Evolutionary conservation across 2,797 vertebrate species (phyloP).

Genomic region (Carcharodon carcharias): DNA sequence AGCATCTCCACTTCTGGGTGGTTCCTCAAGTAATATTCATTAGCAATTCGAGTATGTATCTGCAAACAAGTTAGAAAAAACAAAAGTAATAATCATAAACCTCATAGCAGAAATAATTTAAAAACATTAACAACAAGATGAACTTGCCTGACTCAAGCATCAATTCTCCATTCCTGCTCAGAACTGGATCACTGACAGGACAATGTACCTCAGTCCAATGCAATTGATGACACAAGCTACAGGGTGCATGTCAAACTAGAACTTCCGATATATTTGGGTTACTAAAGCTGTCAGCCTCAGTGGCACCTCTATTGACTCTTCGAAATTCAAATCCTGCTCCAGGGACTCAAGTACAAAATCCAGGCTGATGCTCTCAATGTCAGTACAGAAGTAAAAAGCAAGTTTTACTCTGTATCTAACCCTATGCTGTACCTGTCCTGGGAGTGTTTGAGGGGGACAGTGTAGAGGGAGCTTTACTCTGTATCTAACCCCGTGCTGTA

Average conservation of each 20-base stretch:
- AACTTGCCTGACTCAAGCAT: background rate
- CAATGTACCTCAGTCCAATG: background rate
- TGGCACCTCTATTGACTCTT: background rate
- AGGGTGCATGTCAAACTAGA: background rate
- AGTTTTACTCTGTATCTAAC: background rate
- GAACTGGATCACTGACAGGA: background rate
- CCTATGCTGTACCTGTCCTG: too few species aligned
- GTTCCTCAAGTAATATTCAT: slow-evolving; percentile 51
- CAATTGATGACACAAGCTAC: background rate
- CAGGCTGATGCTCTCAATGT: background rate
- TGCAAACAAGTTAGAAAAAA: slow-evolving; percentile 28
- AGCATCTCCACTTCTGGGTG: slow-evolving; percentile 52
- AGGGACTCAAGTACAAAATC: background rate
- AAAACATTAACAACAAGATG: background rate
- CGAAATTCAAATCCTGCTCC: background rate
- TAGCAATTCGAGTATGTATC: slow-evolving; percentile 51
- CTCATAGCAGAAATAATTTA: background rate
- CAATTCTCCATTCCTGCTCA: background rate
- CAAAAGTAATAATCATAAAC: background rate
- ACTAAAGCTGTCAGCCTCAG: background rate
- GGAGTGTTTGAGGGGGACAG: too few species aligned
- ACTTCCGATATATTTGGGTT: too few species aligned
- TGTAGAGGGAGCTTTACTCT: too few species aligned
- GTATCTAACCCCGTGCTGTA: too few species aligned
- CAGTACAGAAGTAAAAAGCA: background rate